Evolutionary conservation across 2,888 invertebrate species (phyloP).

Genomic region (Ceraclea dissimilis): DNA sequence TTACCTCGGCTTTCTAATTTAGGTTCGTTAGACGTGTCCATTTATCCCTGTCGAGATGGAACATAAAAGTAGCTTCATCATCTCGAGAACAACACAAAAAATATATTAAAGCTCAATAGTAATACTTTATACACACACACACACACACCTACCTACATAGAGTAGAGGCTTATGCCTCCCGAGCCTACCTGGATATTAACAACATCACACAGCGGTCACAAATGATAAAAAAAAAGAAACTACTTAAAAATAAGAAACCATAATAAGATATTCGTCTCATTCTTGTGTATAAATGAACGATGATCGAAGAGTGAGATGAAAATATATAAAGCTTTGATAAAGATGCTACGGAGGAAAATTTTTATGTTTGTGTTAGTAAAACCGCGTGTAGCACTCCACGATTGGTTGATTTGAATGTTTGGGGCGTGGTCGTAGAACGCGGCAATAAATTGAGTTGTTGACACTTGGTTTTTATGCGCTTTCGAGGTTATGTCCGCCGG

Average conservation of each 20-base stretch:
- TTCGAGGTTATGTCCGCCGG: conserved; percentile 18
- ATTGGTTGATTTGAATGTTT: conserved; percentile 39
- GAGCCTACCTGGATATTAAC: conserved; percentile 5
- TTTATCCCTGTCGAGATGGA: conserved; percentile 6
- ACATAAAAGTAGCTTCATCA: conserved; percentile 11
- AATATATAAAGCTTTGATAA: no score
- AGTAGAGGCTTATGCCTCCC: not conserved
- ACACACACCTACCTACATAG: no score
- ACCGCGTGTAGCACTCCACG: conserved; percentile 25
- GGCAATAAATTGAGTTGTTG: conserved; percentile 54
- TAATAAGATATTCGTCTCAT: no score
- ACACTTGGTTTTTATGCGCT: conserved; percentile 31
- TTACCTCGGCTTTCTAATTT: conserved; percentile 11
- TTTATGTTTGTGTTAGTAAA: conserved; percentile 6
- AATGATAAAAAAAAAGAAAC: conserved; percentile 3
- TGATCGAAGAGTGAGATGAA: no score
- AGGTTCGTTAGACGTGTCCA: conserved; percentile 5
- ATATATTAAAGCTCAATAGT: not conserved
- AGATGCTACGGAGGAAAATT: not conserved
- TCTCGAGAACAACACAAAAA: conserved; percentile 4
- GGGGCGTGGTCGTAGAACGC: conserved; percentile 43
- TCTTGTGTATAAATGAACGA: no score
- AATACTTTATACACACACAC: no score
- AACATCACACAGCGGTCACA: conserved; percentile 1
- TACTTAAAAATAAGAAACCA: not conserved